Evolutionary conservation across 2,113 vertebrate species (phyloP).

Genomic region (Dolichotis patagonum): DNA sequence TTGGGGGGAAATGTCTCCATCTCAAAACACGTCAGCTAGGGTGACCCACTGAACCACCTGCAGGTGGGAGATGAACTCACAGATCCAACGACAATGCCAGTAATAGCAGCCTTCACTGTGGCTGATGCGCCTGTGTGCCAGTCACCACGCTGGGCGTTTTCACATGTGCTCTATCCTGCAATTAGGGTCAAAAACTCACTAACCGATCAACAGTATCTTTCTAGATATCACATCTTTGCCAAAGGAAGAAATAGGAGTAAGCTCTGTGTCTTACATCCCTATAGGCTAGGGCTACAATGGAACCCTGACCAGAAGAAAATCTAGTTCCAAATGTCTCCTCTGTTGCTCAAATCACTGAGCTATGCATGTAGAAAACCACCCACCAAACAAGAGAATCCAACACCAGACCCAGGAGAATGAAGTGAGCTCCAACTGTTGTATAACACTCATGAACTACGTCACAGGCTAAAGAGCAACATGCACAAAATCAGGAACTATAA

Average conservation of each 20-base stretch:
- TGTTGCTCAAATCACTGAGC: conserved; percentile 9
- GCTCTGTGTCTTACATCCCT: neutral
- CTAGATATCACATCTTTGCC: neutral
- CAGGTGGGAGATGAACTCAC: neutral
- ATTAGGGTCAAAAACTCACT: neutral
- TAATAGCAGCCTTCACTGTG: neutral
- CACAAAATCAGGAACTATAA: neutral
- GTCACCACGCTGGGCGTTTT: neutral
- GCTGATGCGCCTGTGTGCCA: no score
- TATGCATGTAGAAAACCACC: neutral
- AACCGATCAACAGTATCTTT: neutral
- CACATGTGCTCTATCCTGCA: neutral
- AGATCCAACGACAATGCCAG: neutral
- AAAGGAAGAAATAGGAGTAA: neutral
- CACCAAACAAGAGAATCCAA: neutral
- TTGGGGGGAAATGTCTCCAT: neutral
- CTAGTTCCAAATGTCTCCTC: conserved; percentile 9
- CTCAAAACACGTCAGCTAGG: neutral
- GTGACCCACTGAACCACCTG: neutral
- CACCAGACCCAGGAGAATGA: neutral
- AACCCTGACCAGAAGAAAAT: neutral
- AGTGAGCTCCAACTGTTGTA: neutral
- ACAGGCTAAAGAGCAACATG: neutral
- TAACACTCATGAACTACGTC: no score
- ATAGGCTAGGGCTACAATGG: neutral